Evolutionary conservation across 2,113 vertebrate genomes (phyloP), one percentile per base, ranked within the genome.

Genomic region (Gavia stellata): DNA sequence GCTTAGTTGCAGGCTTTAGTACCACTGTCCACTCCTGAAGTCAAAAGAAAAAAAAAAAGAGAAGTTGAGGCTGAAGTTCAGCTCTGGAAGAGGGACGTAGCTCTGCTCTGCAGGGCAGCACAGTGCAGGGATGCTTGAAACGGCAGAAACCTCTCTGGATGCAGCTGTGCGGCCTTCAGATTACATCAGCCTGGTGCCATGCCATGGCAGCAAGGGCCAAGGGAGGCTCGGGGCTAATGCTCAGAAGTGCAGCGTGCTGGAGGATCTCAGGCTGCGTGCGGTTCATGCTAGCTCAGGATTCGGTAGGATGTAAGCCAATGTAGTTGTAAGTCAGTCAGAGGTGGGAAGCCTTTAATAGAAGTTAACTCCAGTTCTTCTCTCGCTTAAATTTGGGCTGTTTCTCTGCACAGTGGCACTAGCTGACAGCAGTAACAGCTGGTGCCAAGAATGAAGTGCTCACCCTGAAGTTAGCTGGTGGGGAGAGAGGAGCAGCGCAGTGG

Each of bases 191-290:
- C 50, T 11, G 12, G 59, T 72, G 83, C 79, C 0, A 0, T 33
- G 53, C 62, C 9, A 0, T 3, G 56, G 75, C 40, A 75, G 68
- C 1, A 4, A 3, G 73, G 61, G 36, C 50, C 3, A 0, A 29
- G 15, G 34, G 62, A 29, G 58, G 49, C 62, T 82, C 36, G 1
- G 84, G 38, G 29, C 38, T 40, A 12, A 17, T 0, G 0, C 33
- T 14, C 34, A 4, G 38, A 20, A 49, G 29, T 6, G 12, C 9
- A n/a, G 17, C 5, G 2, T 31, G n/a, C 85, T 53, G 71, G 33
- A 47, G 79, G 21, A 7, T 50, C 74, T 18, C 10, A 2, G 36
- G n/a, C 63, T 58, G 58, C 7, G 42, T 58, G 58, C 7, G 42
- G 36, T 7, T 81, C 28, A 0, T 24, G 36, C 36, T 16, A 16